These are phyloP conservation scores for Macropus fuliginosus DNA, from an alignment of 2,797 vertebrate species.

Conservation along the genomic window DNA sequence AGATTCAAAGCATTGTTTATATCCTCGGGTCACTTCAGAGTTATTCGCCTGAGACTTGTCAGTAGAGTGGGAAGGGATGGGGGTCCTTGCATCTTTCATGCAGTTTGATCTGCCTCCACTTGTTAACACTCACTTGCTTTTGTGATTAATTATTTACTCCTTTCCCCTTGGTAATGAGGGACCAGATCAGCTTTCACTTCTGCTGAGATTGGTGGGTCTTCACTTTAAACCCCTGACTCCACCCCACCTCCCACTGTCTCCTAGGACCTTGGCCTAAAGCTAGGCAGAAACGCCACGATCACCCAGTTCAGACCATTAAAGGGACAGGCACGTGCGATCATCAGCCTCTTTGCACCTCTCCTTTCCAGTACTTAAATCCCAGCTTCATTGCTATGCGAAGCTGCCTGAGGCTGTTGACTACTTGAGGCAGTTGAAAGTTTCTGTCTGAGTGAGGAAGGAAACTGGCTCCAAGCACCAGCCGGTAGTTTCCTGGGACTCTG, in stretches of 20 bases:
- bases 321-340: neutral
- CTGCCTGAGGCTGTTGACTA: neutral
- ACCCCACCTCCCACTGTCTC: neutral
- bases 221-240: neutral
- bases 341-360: neutral
- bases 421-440: fast-evolving
- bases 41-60: slow-evolving; percentile 73
- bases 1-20: neutral
- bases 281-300: neutral
- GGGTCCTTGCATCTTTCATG: slow-evolving; percentile 78
- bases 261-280: slow-evolving; percentile 22
- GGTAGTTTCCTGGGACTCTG: neutral
- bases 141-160: slow-evolving; percentile 84
- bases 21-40: neutral
- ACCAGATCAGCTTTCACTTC: slow-evolving; percentile 73
- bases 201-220: slow-evolving; percentile 77
- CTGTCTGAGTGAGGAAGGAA: neutral
- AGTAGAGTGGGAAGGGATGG: slow-evolving; percentile 27
- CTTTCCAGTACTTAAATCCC: neutral
- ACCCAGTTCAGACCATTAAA: slow-evolving; percentile 13
- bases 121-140: slow-evolving; percentile 79
- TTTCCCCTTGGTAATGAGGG: slow-evolving; percentile 65
- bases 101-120: slow-evolving; percentile 78
- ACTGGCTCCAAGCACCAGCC: neutral
- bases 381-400: neutral